Conservation (phyloP, 2,797 vertebrate genomes). For the Rhodeus uyekii region DNA sequence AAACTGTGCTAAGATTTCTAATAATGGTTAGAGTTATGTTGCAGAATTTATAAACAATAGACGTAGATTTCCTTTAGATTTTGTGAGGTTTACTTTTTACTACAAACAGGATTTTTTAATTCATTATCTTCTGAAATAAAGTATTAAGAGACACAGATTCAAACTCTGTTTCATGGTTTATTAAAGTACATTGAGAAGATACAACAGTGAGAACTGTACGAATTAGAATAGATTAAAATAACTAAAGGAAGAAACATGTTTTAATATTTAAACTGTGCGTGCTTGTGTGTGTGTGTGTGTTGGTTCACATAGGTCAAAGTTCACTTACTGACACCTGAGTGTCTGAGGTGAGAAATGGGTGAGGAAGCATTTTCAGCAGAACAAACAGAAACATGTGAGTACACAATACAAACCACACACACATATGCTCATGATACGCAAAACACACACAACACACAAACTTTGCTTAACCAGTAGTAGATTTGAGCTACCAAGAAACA, state of each 20-base stretch:
- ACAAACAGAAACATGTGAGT: slow-evolving; percentile 15
- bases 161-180: background rate
- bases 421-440: background rate
- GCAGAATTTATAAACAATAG: background rate
- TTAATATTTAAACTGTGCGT: slow-evolving; percentile 23
- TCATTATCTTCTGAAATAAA: background rate
- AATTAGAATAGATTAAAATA: background rate
- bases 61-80: background rate
- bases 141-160: background rate
- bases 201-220: background rate
- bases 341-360: background rate
- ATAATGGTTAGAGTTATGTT: no score
- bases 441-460: slow-evolving; percentile 2
- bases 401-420: background rate
- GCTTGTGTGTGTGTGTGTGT: background rate
- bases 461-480: no score
- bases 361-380: background rate
- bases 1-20: no score
- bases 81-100: background rate
- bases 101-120: background rate
- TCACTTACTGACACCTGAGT: background rate
- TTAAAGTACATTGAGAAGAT: background rate
- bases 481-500: background rate
- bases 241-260: background rate
- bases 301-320: slow-evolving; percentile 18